Conservation (phyloP, 1,140 invertebrate species). For the Pemphigus obesinymphae region DNA sequence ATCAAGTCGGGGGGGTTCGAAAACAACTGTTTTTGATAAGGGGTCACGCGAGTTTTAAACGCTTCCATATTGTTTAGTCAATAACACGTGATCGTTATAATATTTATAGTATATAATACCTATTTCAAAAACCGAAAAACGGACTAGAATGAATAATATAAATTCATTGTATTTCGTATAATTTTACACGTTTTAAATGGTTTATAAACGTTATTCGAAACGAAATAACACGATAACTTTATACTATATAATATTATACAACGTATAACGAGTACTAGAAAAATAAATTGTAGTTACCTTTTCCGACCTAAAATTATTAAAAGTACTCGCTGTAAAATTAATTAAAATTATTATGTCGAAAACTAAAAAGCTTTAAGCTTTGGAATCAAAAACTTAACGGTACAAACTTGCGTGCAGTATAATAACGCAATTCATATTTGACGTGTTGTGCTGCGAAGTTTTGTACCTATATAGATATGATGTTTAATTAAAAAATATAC, state of each 20-base stretch:
- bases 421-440: neutral
- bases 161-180: too few relatives aligned
- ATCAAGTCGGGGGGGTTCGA: neutral
- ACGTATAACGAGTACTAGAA: neutral
- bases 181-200: too few relatives aligned
- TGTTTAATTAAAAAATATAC: constrained; percentile 11
- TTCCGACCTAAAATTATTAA: neutral
- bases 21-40: constrained; percentile 1
- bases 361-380: neutral
- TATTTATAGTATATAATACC: neutral
- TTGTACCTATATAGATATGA: too few relatives aligned
- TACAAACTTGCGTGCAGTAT: neutral
- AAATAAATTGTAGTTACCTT: neutral
- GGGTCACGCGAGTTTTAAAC: constrained; percentile 32
- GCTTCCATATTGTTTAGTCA: constrained; percentile 35
- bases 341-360: constrained; percentile 16
- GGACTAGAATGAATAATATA: neutral
- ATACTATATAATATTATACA: too few relatives aligned
- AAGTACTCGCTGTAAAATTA: neutral
- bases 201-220: too few relatives aligned
- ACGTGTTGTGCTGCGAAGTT: neutral
- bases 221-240: too few relatives aligned
- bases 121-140: neutral
- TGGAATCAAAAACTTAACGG: neutral
- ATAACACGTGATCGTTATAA: neutral